Percentiles rank a stretch among this genome's conserved stretches.
phyloP scores from a whole-genome alignment of 2,888 invertebrate genomes.

The Noctua fimbriata region DNA sequence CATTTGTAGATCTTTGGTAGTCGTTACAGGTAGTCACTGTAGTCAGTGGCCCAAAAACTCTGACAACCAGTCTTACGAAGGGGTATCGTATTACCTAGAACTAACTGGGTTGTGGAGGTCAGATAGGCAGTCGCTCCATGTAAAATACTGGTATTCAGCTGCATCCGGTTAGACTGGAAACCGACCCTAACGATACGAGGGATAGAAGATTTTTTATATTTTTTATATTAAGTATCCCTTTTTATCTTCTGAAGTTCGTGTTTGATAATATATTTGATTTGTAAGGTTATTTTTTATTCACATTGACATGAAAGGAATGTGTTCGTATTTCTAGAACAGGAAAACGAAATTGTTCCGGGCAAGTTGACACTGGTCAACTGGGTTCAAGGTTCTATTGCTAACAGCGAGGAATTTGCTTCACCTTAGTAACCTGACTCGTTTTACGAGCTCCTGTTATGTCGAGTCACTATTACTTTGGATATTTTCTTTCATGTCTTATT shows the following conservation, averaged over 20 bases:
- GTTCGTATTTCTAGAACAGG: neutral
- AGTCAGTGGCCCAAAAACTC: too few species aligned
- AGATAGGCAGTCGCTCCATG: too few species aligned
- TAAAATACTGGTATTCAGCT: too few species aligned
- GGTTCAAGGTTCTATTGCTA: constrained; percentile 14
- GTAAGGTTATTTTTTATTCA: neutral
- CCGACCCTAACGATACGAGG: too few species aligned
- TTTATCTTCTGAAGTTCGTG: neutral
- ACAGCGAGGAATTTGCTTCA: neutral
- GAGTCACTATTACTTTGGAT: constrained; percentile 11
- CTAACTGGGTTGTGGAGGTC: too few species aligned
- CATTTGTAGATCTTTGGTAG: too few species aligned
- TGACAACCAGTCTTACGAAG: too few species aligned
- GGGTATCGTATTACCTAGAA: too few species aligned
- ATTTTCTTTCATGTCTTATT: constrained; percentile 3
- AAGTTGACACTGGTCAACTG: neutral
- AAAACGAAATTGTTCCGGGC: neutral
- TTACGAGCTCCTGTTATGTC: constrained; percentile 1
- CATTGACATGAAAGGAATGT: neutral
- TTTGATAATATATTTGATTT: neutral
- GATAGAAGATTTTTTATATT: too few species aligned
- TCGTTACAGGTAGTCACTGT: too few species aligned
- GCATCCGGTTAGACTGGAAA: too few species aligned
- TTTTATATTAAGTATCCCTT: neutral
- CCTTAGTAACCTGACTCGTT: neutral